These are phyloP conservation scores for Yponomeuta evonymella DNA, from an alignment of 2,888 invertebrate species.

Conservation along the genomic window DNA sequence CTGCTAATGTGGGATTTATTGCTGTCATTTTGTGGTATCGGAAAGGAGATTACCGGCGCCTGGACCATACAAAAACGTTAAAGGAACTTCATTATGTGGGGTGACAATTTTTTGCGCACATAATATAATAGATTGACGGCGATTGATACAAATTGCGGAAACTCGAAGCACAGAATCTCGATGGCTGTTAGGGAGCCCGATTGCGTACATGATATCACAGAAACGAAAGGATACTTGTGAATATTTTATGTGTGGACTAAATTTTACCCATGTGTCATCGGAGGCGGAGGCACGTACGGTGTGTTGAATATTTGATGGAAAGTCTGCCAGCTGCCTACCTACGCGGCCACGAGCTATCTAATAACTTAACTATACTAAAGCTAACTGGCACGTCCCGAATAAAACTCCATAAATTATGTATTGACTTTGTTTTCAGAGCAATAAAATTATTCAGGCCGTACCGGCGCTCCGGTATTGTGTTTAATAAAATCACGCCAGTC, in stretches of 20 bases:
- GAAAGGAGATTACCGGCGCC: slow-evolving; percentile 59
- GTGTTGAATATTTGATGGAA: slow-evolving; percentile 50
- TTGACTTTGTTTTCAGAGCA: slow-evolving; percentile 36
- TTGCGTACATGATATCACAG: slow-evolving; percentile 19
- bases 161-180: neutral
- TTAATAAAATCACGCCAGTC: slow-evolving; percentile 73
- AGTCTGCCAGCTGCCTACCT: slow-evolving; percentile 40
- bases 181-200: slow-evolving; percentile 9
- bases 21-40: slow-evolving; percentile 49
- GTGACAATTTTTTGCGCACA: slow-evolving; percentile 6
- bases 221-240: slow-evolving; percentile 39
- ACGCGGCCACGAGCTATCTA: slow-evolving; percentile 48
- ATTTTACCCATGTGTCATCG: slow-evolving; percentile 51
- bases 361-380: slow-evolving; percentile 53
- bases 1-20: slow-evolving; percentile 60
- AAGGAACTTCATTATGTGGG: slow-evolving; percentile 14
- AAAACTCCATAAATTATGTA: slow-evolving; percentile 54
- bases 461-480: slow-evolving; percentile 51
- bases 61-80: slow-evolving; percentile 28
- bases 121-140: neutral
- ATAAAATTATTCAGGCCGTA: slow-evolving; percentile 47
- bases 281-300: slow-evolving; percentile 44
- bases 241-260: slow-evolving; percentile 49
- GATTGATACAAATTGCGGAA: neutral
- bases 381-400: slow-evolving; percentile 54